Base-by-base conservation (phyloP, 2,113 vertebrate species). In the Jaculus jaculus region DNA sequence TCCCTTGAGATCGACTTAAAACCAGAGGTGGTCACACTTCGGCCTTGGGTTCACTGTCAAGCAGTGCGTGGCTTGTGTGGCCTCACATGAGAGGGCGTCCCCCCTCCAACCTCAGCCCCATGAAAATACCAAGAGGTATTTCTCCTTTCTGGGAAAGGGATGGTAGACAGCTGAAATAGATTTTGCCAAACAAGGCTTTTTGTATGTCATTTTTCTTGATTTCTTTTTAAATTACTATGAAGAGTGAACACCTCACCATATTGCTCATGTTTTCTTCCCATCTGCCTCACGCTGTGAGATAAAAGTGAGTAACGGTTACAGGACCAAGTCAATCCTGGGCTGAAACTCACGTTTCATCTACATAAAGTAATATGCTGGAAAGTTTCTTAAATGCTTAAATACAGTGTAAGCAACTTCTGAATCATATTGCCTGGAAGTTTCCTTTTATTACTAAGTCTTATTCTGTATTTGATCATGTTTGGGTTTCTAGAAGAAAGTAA, bases 1-100 rank as follows among this genome's bases (percentile, higher is more conserved):
- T 91, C 51, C 42, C 60, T 72, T 47, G 26, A 87, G 74, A 39
- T 9, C 72, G 69, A 51, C 73, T n/a, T 96, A 96, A 97, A 96
- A 69, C 66, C 60, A 51, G 58, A 92, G 32, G 61, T 74, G 54
- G 18, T 51, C 87, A 94, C 65, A 54, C 68, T 79, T 65, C 60
- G 74, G 78, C 66, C 69, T 89, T 71, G n/a, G 15, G 37, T 78
- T 96, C 73, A 54, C 87, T 84, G 1, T 86, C 58, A 39, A 47
- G 34, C 37, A 37, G 37, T 68, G 30, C 24, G 42, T 3, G 18
- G 72, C 34, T 88, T 71, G 7, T 63, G 16, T 66, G 39, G 65
- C 42, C 74, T 87, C n/a, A 37, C 1, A 0, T 37, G 51, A 84
- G n/a, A 79, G 26, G 58, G 30, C 60, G 2, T 69, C 69, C 47